Evolutionary conservation across 2,113 vertebrate species (phyloP), one percentile per base, ranked within the genome.

Genomic region (Todiramphus saurophagus): DNA sequence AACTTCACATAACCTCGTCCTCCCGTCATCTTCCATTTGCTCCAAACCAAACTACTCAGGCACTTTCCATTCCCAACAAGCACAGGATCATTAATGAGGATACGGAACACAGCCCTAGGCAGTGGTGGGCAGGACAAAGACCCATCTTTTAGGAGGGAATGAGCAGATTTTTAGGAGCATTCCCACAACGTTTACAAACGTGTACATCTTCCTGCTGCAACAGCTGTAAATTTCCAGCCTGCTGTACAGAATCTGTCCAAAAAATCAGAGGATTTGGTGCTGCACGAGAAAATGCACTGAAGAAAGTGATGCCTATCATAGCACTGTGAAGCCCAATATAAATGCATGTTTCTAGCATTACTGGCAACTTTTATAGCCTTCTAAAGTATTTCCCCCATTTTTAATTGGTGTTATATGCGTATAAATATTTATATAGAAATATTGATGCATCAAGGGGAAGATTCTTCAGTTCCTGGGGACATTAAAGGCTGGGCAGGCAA

Each of bases 201-300:
- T 3, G 0, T 1, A 10, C 27, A 39, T 13, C 55, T 30, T 16
- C 55, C 43, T 12, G 3, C 5, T 55, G 53, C 51, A 39, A 53
- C 27, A 4, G 27, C 23, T 8, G 14, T 15, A 18, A 46, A 33
- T 18, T 55, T 67, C 17, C 53, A n/a, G 41, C 33, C 25, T 7
- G 37, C 77, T 56, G 11, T 5, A 46, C 17, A 18, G 44, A 56
- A 50, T 7, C 35, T 31, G 16, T 11, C 87, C 27, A 46, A 46
- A 46, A 44, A 50, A 39, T 5, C 60, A 41, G 48, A 31, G 64
- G 35, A 21, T 14, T 30, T 80, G 33, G 44, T 1, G 0, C 14
- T n/a, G 19, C 18, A 5, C 64, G 53, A 58, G 77, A 14, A 89
- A 86, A 92, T 0, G 3, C 39, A 16, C 3, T 62, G 86, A 70